These are phyloP conservation scores for Argyresthia albistria DNA, from an alignment of 2,888 invertebrate species.

Conservation along the genomic window DNA sequence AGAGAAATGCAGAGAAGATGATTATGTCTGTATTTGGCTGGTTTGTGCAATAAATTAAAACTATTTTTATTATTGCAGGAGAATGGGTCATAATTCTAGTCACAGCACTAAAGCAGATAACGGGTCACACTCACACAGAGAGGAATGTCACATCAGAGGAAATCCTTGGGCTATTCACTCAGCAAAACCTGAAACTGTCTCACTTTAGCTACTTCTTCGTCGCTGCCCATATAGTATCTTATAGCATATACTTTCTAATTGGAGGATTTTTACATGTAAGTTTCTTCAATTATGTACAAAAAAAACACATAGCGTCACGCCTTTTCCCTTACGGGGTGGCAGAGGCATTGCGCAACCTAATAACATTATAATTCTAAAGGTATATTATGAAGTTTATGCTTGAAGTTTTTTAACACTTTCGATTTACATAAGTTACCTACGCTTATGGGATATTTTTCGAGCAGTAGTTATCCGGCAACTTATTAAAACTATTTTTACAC, in stretches of 20 bases:
- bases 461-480: too few relatives aligned
- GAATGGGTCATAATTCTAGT: constrained; percentile 79
- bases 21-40: too few relatives aligned
- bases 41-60: background rate
- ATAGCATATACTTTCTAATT: constrained; percentile 72
- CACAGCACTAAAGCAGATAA: constrained; percentile 72
- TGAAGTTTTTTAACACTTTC: too few relatives aligned
- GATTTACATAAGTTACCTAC: too few relatives aligned
- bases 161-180: constrained; percentile 48
- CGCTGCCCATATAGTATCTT: constrained; percentile 65
- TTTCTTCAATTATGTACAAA: constrained; percentile 14
- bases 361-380: too few relatives aligned
- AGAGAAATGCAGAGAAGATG: too few relatives aligned
- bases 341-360: too few relatives aligned
- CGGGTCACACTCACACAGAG: constrained; percentile 44
- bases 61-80: constrained; percentile 43
- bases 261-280: constrained; percentile 81
- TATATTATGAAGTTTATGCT: too few relatives aligned
- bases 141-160: constrained; percentile 43
- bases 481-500: too few relatives aligned
- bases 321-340: too few relatives aligned
- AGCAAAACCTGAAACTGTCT: constrained; percentile 66
- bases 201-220: constrained; percentile 61
- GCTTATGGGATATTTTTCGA: too few relatives aligned
- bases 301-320: too few relatives aligned